These are phyloP conservation scores for Amiota minor DNA, from an alignment of 2,888 invertebrate genomes.

Conservation along the genomic window DNA sequence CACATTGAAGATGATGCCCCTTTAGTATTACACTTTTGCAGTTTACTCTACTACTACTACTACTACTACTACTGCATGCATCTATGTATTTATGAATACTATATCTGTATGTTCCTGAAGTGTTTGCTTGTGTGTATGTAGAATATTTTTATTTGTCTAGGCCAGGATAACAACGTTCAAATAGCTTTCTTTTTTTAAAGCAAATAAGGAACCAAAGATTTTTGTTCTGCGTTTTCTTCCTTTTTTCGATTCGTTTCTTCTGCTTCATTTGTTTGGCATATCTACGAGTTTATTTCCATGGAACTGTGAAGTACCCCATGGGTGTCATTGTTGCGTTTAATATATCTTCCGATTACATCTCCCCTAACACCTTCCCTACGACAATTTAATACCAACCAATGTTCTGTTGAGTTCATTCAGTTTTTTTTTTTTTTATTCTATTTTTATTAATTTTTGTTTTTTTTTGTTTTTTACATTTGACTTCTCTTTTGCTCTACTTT, in stretches of 20 bases:
- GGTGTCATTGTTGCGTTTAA: constrained; percentile 28
- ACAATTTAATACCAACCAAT: too few relatives aligned
- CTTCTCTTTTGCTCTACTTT: constrained; percentile 7
- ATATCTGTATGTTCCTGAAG: background rate
- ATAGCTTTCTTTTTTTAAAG: background rate
- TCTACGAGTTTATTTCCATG: too few relatives aligned
- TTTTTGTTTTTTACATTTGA: constrained; percentile 3
- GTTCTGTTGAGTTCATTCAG: too few relatives aligned
- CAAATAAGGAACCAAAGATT: background rate
- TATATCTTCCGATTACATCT: constrained; percentile 9
- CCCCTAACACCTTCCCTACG: background rate
- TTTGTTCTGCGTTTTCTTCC: background rate
- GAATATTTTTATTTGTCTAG: constrained; percentile 28
- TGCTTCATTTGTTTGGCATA: too few relatives aligned
- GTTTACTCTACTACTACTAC: background rate
- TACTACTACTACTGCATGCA: background rate
- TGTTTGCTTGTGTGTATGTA: background rate
- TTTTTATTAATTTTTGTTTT: background rate
- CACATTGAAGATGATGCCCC: background rate
- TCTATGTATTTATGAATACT: background rate
- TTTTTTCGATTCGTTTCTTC: background rate
- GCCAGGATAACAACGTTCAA: constrained; percentile 18
- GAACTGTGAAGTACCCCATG: constrained; percentile 16
- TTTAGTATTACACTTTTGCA: constrained; percentile 22
- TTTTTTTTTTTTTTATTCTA: too few relatives aligned